Conservation (phyloP, 2,113 vertebrate species). For the Lichenostomus cassidix region DNA sequence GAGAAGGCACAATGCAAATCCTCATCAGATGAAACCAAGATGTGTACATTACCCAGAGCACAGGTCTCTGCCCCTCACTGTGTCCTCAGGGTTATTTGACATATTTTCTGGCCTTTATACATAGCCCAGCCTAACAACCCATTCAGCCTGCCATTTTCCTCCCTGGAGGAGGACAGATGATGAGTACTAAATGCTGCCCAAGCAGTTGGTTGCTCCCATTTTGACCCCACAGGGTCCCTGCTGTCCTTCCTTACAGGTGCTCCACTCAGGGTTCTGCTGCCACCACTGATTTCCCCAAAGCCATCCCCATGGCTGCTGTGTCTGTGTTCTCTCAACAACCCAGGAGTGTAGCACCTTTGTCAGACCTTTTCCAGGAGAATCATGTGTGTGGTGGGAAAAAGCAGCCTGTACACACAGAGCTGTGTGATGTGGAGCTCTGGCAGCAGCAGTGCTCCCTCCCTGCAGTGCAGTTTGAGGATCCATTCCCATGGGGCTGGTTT, state of each 20-base stretch:
- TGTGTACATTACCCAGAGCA: background rate
- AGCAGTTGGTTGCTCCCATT: background rate
- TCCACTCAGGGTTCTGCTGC: background rate
- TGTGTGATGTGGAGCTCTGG: background rate
- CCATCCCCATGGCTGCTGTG: rapidly evolving
- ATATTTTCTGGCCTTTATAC: background rate
- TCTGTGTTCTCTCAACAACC: background rate
- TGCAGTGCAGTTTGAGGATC: background rate
- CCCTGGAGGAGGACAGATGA: background rate
- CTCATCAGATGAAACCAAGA: background rate
- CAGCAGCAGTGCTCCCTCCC: background rate
- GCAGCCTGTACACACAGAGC: background rate
- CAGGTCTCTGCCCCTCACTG: background rate
- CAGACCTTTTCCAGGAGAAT: background rate
- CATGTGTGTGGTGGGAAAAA: background rate
- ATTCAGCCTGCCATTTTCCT: background rate
- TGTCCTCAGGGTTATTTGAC: background rate
- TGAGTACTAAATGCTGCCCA: background rate
- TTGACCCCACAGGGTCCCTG: background rate
- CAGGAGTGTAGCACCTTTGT: background rate
- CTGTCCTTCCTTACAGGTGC: background rate
- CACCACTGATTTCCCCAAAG: background rate
- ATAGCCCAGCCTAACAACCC: background rate
- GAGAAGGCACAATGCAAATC: background rate
- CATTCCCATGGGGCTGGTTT: rapidly evolving